Evolutionary conservation across 1,140 invertebrate species (phyloP).

Genomic region (Sogatella furcifera): DNA sequence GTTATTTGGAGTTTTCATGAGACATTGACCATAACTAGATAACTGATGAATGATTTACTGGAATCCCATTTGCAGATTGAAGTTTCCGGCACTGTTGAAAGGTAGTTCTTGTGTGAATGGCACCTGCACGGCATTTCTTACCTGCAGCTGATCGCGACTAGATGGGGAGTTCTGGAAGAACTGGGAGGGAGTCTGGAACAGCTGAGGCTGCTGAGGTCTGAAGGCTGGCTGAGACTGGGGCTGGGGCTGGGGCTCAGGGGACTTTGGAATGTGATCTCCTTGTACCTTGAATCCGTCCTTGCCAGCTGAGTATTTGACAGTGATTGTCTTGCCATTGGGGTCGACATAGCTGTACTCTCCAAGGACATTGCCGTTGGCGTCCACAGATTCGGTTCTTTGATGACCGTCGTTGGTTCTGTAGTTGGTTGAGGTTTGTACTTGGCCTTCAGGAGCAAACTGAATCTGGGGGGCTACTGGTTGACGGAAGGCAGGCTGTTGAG

Average conservation of each 20-base stretch:
- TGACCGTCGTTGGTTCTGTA: slow-evolving; percentile 22
- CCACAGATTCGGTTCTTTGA: slow-evolving; percentile 15
- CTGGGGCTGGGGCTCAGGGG: slow-evolving; percentile 17
- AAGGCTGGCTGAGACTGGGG: slow-evolving; percentile 12
- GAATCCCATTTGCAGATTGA: too few relatives aligned
- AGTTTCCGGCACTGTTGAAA: too few relatives aligned
- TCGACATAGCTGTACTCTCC: slow-evolving; percentile 40
- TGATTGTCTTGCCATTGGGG: slow-evolving; percentile 38
- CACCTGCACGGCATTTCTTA: too few relatives aligned
- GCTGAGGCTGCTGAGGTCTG: too few relatives aligned
- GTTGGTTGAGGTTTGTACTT: slow-evolving; percentile 15
- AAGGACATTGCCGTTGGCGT: slow-evolving; percentile 21
- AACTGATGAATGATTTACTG: too few relatives aligned
- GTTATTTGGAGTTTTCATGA: too few relatives aligned
- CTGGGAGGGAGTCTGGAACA: too few relatives aligned
- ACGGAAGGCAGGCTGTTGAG: not conserved
- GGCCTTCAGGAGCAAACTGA: not conserved
- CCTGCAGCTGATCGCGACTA: too few relatives aligned
- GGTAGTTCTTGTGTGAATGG: too few relatives aligned
- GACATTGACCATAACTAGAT: too few relatives aligned
- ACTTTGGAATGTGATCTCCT: slow-evolving; percentile 34
- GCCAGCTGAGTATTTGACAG: slow-evolving; percentile 51
- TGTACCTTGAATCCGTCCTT: slow-evolving; percentile 49
- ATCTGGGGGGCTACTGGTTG: not conserved
- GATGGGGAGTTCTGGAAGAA: too few relatives aligned